phyloP scores from a whole-genome alignment of 1,140 invertebrate species.

The Paraescarpia echinospica region DNA sequence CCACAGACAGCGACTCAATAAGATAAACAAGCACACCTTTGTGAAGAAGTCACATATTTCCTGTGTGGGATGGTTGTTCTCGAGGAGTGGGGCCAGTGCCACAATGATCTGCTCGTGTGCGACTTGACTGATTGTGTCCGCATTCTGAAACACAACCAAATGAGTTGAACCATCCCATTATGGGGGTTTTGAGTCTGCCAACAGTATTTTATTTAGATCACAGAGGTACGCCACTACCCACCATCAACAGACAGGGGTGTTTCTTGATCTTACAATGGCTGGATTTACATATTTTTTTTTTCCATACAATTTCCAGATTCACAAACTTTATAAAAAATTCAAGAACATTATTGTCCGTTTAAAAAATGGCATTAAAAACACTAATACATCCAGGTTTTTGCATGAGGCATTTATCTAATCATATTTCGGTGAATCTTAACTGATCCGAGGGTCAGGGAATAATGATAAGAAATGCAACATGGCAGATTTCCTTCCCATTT shows the following conservation, averaged over 20 bases:
- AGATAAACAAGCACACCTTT: constrained; percentile 45
- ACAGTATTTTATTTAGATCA: no score
- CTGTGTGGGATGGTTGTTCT: constrained; percentile 66
- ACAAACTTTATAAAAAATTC: no score
- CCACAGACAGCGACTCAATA: not conserved
- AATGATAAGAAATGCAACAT: not conserved
- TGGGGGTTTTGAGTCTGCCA: not conserved
- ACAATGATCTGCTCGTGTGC: constrained; percentile 64
- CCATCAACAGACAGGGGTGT: not conserved
- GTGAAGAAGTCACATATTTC: constrained; percentile 67
- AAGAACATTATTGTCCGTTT: no score
- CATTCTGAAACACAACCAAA: constrained; percentile 43
- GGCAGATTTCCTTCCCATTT: not conserved
- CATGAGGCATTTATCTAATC: not conserved
- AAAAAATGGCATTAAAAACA: no score
- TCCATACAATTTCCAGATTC: no score
- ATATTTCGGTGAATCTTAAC: not conserved
- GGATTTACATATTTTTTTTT: not conserved
- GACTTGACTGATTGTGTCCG: constrained; percentile 50
- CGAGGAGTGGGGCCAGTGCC: constrained; percentile 64
- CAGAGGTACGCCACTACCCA: not conserved
- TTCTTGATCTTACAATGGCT: no score
- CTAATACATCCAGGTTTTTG: not conserved
- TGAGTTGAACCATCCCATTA: not conserved
- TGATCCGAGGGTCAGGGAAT: not conserved